Base-by-base conservation (phyloP, 2,888 invertebrate genomes). In the Dicycla oo region DNA sequence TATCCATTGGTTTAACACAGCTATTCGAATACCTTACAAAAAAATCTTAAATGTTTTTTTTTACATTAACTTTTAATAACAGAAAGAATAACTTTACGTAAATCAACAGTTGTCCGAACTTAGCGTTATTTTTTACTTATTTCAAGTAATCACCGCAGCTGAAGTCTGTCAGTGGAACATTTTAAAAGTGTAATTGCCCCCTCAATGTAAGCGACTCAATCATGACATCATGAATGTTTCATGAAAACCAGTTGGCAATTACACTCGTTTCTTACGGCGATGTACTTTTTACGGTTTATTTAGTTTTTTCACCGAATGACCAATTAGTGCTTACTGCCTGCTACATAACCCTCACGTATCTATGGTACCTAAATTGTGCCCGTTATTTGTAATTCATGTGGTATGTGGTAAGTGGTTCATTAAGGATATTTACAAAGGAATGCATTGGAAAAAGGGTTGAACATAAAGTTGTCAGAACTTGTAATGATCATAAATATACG, bases 151-250 rank as follows among this genome's bases (percentile, higher is more conserved):
- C 80, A 86, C 67, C 80, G 66, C 83, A 71, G 72, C 72, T 83
- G 73, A 81, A 81, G 67, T 76, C 77, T 73, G 82, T 83, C 82
- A 81, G 83, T 75, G 80, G 62, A 84, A 84, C 86, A 87, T 90
- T 87, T 91, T 91, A 86, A 88, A 88, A 92, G 88, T 90, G 89
- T 85, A 88, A 90, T 86, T 88, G 84, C 87, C 82, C 71, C 73
- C 72, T 86, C 86, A 82, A 87, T 86, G 86, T 81, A 86, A 88
- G 91, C 92, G 89, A 90, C 94, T 94, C 93, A 93, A 93, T 93
- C 92, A 90, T 89, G 84, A 86, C 85, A 83, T 88, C 91, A 94
- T 94, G 93, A 93, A 94, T 94, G 89, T 94, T 94, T 92, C 93
- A 94, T 93, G 91, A 87, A 90, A 91, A 91, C 93, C 90, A 82